A percentile compares a stretch with the other conserved stretches of the same genome.
phyloP scores from a whole-genome alignment of 2,113 vertebrate species.

The Ailuropoda melanoleuca region DNA sequence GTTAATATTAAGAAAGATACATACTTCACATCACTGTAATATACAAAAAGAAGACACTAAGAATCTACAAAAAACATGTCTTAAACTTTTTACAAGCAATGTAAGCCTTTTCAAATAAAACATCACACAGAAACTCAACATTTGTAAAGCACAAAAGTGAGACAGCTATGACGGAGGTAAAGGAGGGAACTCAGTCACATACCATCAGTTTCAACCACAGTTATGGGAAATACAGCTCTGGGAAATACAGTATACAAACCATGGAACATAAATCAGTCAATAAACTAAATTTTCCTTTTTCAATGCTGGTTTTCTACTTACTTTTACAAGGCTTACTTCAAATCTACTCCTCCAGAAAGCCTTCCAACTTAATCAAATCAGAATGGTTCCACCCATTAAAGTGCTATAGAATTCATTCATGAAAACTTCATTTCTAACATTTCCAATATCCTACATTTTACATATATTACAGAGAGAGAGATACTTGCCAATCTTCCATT shows the following conservation, averaged over 20 bases:
- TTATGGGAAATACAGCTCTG: background rate
- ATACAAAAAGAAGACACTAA: background rate
- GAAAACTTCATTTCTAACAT: background rate
- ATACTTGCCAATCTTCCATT: background rate
- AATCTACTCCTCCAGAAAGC: background rate
- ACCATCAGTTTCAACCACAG: background rate
- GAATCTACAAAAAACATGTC: background rate
- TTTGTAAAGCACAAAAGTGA: background rate
- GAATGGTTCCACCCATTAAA: background rate
- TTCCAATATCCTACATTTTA: background rate
- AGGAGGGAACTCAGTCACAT: background rate
- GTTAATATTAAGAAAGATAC: slow-evolving; percentile 18
- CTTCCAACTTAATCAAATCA: background rate
- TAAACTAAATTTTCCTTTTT: background rate
- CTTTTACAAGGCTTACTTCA: background rate
- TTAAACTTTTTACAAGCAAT: background rate
- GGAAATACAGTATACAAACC: background rate
- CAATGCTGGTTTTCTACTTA: background rate
- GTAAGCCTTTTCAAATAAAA: slow-evolving; percentile 2
- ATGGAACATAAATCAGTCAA: background rate
- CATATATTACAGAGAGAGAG: background rate
- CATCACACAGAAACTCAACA: background rate
- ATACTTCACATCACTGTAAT: background rate
- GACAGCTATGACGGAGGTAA: background rate
- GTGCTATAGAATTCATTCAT: background rate